Percentiles rank a stretch among this genome's conserved stretches.
Evolutionary conservation across 2,888 invertebrate species (phyloP).

Genomic region (Chouioia cunea): DNA sequence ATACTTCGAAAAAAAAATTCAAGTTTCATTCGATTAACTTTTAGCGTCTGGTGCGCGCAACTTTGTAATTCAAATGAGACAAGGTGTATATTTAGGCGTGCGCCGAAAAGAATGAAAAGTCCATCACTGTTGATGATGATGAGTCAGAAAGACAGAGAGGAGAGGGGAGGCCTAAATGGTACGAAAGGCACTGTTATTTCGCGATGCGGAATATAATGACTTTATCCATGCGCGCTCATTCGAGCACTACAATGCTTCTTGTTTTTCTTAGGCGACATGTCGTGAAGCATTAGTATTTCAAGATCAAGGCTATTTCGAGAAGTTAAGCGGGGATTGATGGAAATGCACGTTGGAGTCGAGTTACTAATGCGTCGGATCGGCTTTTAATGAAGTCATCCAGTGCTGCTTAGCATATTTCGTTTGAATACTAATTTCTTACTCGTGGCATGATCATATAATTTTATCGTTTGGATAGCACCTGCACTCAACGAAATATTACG

Average conservation of each 20-base stretch:
- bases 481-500: too few species aligned
- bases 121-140: constrained; percentile 24
- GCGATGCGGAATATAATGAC: constrained; percentile 31
- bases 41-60: neutral
- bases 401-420: neutral
- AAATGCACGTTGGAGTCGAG: constrained; percentile 20
- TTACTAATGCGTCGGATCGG: constrained; percentile 25
- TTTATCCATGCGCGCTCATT: constrained; percentile 23
- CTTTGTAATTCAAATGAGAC: constrained; percentile 41
- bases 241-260: constrained; percentile 15
- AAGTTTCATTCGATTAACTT: too few species aligned
- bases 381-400: constrained; percentile 22
- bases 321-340: constrained; percentile 6
- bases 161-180: neutral
- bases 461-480: too few species aligned
- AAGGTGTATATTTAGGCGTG: constrained; percentile 19
- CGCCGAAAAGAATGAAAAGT: constrained; percentile 32
- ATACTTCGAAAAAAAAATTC: too few species aligned
- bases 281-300: constrained; percentile 36
- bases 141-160: neutral
- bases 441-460: too few species aligned
- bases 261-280: neutral
- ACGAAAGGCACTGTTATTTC: constrained; percentile 28
- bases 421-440: too few species aligned
- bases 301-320: constrained; percentile 38